These are phyloP conservation scores for Tragopan temminckii DNA, from an alignment of 2,797 vertebrate species.

Conservation along the genomic window DNA sequence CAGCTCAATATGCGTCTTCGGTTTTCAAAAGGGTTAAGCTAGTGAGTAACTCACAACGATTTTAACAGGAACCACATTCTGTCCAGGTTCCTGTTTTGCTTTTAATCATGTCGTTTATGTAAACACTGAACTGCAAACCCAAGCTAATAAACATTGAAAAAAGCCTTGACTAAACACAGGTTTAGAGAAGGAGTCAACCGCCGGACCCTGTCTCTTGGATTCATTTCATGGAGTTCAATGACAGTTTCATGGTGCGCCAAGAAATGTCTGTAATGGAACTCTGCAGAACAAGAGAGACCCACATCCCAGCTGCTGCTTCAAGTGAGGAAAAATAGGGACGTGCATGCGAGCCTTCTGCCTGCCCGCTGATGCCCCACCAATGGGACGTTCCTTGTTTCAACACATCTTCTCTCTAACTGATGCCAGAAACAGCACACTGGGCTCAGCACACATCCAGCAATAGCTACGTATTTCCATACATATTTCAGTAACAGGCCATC, in stretches of 20 bases:
- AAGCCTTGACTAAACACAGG: slow-evolving; percentile 19
- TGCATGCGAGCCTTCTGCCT: neutral
- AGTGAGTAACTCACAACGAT: neutral
- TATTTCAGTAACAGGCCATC: neutral
- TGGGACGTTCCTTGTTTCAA: neutral
- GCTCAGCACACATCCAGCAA: neutral
- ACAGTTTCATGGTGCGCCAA: neutral
- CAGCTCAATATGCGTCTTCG: neutral
- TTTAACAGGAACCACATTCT: slow-evolving; percentile 55
- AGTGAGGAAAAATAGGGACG: neutral
- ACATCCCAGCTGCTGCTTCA: neutral
- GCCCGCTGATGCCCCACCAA: neutral
- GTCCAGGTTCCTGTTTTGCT: slow-evolving; percentile 50
- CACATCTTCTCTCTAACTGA: neutral
- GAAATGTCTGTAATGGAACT: neutral
- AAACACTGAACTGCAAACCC: slow-evolving; percentile 54
- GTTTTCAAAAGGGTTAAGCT: slow-evolving; percentile 35
- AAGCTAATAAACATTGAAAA: slow-evolving; percentile 51
- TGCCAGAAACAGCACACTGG: neutral
- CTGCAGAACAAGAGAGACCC: rapidly evolving
- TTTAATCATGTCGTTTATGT: slow-evolving; percentile 56
- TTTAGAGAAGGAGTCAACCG: neutral
- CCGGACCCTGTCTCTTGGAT: neutral
- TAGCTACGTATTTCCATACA: neutral
- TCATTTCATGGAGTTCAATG: neutral